A percentile compares a stretch with the other conserved stretches of the same genome.
Evolutionary conservation across 1,140 invertebrate species (phyloP).

Genomic region (Meteorus sp.): DNA sequence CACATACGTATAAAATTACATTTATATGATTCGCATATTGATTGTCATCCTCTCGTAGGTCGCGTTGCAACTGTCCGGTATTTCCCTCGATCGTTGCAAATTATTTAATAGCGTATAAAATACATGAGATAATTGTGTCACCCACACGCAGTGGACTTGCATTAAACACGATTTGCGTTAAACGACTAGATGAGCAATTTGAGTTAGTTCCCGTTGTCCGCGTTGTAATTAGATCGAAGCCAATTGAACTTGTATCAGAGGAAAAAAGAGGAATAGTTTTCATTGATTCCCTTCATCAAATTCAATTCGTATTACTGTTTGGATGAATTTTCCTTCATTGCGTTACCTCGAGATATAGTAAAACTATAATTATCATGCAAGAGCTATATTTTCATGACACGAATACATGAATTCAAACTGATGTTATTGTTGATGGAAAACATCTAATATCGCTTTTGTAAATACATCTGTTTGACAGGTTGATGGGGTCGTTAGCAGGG

Average conservation of each 20-base stretch:
- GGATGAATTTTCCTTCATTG: no score
- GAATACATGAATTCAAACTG: no score
- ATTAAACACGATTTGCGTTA: no score
- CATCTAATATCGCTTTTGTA: background rate
- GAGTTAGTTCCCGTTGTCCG: background rate
- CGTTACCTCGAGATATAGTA: no score
- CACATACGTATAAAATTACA: background rate
- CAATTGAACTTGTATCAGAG: background rate
- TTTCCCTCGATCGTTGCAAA: constrained; percentile 29
- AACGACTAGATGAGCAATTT: background rate
- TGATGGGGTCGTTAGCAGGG: constrained; percentile 3
- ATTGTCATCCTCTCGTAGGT: constrained; percentile 25
- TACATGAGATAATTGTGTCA: constrained; percentile 24
- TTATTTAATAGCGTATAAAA: constrained; percentile 33
- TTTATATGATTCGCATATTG: no score
- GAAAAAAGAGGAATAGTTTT: no score
- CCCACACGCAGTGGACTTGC: constrained; percentile 33
- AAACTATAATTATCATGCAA: no score
- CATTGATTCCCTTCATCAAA: no score
- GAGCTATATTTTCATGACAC: no score
- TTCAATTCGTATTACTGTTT: no score
- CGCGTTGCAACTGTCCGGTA: constrained; percentile 20
- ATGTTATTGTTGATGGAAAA: no score
- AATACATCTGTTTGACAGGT: constrained; percentile 9
- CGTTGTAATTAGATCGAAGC: background rate